phyloP scores from a whole-genome alignment of 2,113 vertebrate genomes.

The Sceloporus undulatus region DNA sequence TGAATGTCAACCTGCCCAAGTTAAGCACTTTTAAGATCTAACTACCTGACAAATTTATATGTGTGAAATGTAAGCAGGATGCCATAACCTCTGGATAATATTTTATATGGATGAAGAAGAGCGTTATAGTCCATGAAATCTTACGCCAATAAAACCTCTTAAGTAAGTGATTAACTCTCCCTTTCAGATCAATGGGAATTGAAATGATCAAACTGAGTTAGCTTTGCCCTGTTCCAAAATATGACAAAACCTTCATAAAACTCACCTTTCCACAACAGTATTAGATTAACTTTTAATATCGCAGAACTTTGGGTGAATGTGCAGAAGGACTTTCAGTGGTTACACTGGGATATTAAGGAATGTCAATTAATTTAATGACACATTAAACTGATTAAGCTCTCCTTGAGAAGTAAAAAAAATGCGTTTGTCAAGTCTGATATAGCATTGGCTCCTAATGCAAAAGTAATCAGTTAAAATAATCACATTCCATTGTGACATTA shows the following conservation, averaged over 20 bases:
- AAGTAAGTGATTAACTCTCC: not conserved
- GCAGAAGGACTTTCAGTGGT: not conserved
- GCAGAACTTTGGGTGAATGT: constrained; percentile 12
- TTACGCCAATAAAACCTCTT: too few relatives aligned
- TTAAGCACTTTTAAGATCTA: not conserved
- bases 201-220: not conserved
- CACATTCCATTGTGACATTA: constrained; percentile 30
- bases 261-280: not conserved
- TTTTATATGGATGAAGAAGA: too few relatives aligned
- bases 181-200: not conserved
- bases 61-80: not conserved
- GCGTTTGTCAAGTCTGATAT: constrained; percentile 35
- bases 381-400: constrained; percentile 39
- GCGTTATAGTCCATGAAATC: too few relatives aligned
- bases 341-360: constrained; percentile 29
- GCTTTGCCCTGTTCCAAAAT: not conserved
- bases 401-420: constrained; percentile 16
- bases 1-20: not conserved
- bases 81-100: too few relatives aligned
- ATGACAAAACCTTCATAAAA: not conserved
- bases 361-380: constrained; percentile 36
- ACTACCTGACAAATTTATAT: not conserved
- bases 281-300: not conserved
- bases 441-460: constrained; percentile 9
- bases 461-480: constrained; percentile 44